These are phyloP conservation scores for Platorchestia sp. DNA, from an alignment of 1,140 invertebrate genomes.

Conservation along the genomic window DNA sequence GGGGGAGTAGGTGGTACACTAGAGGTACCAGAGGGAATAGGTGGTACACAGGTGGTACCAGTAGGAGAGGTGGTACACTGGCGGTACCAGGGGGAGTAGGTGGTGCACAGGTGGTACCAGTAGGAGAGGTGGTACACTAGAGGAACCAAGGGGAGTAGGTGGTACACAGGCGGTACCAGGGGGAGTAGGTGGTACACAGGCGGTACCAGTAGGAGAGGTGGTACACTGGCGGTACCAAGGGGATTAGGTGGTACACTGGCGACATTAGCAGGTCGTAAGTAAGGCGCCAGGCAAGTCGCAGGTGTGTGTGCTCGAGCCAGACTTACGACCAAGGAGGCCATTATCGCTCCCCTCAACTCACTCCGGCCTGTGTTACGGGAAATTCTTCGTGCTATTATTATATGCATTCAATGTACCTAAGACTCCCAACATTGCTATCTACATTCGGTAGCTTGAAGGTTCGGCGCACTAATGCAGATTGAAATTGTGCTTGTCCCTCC, in stretches of 20 bases:
- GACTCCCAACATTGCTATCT: background rate
- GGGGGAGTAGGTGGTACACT: too few relatives aligned
- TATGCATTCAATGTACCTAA: background rate
- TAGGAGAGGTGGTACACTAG: too few relatives aligned
- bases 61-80: too few relatives aligned
- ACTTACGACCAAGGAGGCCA: background rate
- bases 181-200: background rate
- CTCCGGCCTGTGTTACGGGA: background rate
- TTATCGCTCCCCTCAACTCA: background rate
- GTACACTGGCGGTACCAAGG: background rate
- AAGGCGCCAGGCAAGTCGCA: background rate
- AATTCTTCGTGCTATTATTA: background rate
- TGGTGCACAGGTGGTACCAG: too few relatives aligned
- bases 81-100: too few relatives aligned
- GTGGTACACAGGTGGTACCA: too few relatives aligned
- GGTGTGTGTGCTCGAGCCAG: background rate
- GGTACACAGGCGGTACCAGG: background rate
- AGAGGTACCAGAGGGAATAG: too few relatives aligned
- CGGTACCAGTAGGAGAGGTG: background rate
- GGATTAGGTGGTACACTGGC: background rate
- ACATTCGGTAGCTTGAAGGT: background rate
- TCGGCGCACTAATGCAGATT: too few relatives aligned
- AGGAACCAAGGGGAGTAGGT: background rate
- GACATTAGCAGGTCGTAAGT: background rate
- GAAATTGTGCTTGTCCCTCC: too few relatives aligned